Evolutionary conservation across 1,140 invertebrate genomes (phyloP), one percentile per base, ranked within the genome.

Genomic region (Calosoma granatense): DNA sequence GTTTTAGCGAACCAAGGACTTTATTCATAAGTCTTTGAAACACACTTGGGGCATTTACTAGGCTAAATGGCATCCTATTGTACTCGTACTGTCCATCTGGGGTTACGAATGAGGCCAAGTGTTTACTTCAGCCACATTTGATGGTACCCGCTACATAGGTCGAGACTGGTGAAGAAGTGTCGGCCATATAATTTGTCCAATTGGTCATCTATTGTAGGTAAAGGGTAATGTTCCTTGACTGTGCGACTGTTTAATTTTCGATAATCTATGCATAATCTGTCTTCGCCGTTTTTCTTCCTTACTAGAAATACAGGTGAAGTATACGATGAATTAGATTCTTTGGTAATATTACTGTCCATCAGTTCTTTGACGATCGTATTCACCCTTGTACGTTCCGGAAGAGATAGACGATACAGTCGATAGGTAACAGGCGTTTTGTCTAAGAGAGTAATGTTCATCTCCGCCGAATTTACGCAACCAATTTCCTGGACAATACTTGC

Each of bases 11-110:
- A n/a, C 20, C 30, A 26, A 74, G 60, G 20, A 74, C 59, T 4
- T 57, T 59, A 22, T 68, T 68, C 15, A 77, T 72, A 4, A 72
- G 62, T 30, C 65, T 56, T 57, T 74, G 68, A 56, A 78, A 77
- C 2, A 68, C 65, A n/a, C 67, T 58, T 0, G 75, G 69, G 0
- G 72, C 65, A 60, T 73, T 75, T 3, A 58, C 62, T 2, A 78
- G 59, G 15, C 76, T 75, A 61, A 76, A 78, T n/a, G 72, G 74
- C 59, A 76, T 64, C 54, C 65, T 60, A 0, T 60, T 53, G 56
- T 65, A 77, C 58, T 76, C 73, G 57, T 75, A 79, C 30, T 65
- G 64, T 6, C 63, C 63, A 53, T 62, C 63, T 4, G 63, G 58
- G 14, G 65, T 70, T 1, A 68, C 59, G 39, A 64, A 63, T 4